Evolutionary conservation across 2,888 invertebrate genomes (phyloP).

Genomic region (Mechanitis mazaeus): DNA sequence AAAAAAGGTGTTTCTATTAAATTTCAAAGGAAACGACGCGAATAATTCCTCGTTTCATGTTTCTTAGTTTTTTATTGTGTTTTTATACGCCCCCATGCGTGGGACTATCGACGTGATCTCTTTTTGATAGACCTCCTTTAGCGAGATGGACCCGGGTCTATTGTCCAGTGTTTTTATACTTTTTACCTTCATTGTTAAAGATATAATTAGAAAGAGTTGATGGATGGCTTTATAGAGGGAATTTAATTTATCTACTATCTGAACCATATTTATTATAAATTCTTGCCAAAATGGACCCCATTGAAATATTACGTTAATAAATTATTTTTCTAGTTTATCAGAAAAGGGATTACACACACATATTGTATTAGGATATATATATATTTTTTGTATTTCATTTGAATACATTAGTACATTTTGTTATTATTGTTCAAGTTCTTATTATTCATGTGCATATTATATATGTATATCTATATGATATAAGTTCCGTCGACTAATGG

Average conservation of each 20-base stretch:
- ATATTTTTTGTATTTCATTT: not conserved
- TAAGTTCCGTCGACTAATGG: slow-evolving; percentile 9
- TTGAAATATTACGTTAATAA: no score
- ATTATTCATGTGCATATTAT: not conserved
- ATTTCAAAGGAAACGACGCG: slow-evolving; percentile 73
- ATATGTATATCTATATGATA: not conserved
- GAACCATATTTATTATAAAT: not conserved
- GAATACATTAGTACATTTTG: not conserved
- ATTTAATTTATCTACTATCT: slow-evolving; percentile 3
- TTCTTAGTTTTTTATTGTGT: slow-evolving; percentile 53
- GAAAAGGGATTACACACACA: no score
- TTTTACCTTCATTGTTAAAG: slow-evolving; percentile 26
- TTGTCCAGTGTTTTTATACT: slow-evolving; percentile 61
- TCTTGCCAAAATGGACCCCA: slow-evolving; percentile 2
- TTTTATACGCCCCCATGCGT: slow-evolving; percentile 60
- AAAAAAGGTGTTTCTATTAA: slow-evolving; percentile 69
- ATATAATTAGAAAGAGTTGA: slow-evolving; percentile 44
- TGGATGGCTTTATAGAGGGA: slow-evolving; percentile 38
- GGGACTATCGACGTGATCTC: slow-evolving; percentile 70
- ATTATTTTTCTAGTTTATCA: no score
- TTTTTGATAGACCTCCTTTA: slow-evolving; percentile 68
- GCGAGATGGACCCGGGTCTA: slow-evolving; percentile 54
- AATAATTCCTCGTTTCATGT: slow-evolving; percentile 76
- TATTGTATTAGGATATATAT: no score
- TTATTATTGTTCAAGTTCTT: not conserved